A percentile compares a stretch with the other conserved stretches of the same genome.
These are phyloP conservation scores for Plagiodera versicolora DNA, from an alignment of 2,888 invertebrate genomes.

Conservation along the genomic window DNA sequence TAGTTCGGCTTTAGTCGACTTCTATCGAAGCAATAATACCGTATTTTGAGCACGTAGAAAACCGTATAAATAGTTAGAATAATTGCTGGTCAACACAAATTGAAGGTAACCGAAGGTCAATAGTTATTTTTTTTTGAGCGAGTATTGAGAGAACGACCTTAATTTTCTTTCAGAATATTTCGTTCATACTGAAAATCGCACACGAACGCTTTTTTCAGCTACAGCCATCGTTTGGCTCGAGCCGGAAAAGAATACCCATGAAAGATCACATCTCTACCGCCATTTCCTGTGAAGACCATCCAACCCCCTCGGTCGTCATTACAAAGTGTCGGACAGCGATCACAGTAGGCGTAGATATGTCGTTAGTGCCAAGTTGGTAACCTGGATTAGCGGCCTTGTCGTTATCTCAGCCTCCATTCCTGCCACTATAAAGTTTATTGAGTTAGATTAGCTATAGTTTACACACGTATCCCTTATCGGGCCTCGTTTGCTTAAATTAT, in stretches of 20 bases:
- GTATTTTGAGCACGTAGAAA: no score
- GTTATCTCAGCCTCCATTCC: conserved; percentile 56
- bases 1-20: no score
- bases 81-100: no score
- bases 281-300: not conserved
- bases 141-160: no score
- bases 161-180: no score
- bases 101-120: no score
- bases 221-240: no score
- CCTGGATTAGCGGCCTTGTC: conserved; percentile 53
- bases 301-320: conserved; percentile 24
- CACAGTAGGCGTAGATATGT: conserved; percentile 47
- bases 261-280: not conserved
- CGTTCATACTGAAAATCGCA: no score
- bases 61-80: no score
- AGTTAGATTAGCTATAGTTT: conserved; percentile 58
- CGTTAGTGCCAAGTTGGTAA: conserved; percentile 52
- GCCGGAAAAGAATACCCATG: not conserved
- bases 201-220: no score
- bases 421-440: conserved; percentile 58
- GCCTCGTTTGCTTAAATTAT: conserved; percentile 55
- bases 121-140: no score
- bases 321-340: conserved; percentile 32
- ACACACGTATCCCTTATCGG: conserved; percentile 56
- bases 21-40: no score